Evolutionary conservation across 2,113 vertebrate genomes (phyloP).

Genomic region (Crotalus viridis): DNA sequence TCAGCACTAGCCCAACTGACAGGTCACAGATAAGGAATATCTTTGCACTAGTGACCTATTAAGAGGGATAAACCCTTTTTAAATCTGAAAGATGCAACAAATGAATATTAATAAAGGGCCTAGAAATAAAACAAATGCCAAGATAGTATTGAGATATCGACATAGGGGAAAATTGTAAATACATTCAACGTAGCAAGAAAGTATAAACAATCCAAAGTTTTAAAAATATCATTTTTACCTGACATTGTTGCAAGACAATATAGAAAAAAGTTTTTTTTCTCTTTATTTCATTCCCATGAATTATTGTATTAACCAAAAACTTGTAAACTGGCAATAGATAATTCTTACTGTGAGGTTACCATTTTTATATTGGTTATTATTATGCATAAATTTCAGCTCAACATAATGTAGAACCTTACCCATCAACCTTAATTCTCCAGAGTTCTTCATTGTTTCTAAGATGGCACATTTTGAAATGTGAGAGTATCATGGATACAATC

Average conservation of each 20-base stretch:
- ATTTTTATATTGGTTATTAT: background rate
- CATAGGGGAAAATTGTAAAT: too few relatives aligned
- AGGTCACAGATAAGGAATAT: background rate
- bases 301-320: background rate
- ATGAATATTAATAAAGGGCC: background rate
- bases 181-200: too few relatives aligned
- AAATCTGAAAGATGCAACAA: background rate
- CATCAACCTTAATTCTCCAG: background rate
- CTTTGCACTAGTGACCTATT: background rate
- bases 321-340: background rate
- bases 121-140: background rate
- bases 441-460: background rate
- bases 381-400: background rate
- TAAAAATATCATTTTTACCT: background rate
- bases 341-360: background rate
- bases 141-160: too few relatives aligned
- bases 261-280: background rate
- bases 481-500: background rate
- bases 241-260: background rate
- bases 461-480: background rate
- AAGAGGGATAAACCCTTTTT: background rate
- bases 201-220: too few relatives aligned
- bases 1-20: background rate
- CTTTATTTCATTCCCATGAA: background rate
- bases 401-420: background rate